These are phyloP conservation scores for Gambusia yucatana DNA, from an alignment of 2,797 vertebrate species.

Conservation along the genomic window DNA sequence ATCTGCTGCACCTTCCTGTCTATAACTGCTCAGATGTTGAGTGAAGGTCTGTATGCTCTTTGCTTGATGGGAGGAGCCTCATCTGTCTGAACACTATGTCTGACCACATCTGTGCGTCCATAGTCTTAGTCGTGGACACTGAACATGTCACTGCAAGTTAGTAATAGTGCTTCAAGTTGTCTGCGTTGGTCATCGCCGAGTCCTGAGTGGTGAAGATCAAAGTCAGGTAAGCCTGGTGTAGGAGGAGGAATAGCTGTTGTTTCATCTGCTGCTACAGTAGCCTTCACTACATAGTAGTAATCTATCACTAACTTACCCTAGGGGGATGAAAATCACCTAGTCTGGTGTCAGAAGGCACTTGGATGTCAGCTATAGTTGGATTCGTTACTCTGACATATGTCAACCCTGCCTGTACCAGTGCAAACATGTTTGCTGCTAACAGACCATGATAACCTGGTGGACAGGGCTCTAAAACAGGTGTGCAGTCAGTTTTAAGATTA, in stretches of 20 bases:
- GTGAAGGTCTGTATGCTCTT: background rate
- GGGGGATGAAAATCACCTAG: conserved; percentile 1
- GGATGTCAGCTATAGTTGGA: background rate
- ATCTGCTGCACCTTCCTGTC: background rate
- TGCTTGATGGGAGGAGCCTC: background rate
- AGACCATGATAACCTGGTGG: background rate
- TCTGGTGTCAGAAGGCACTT: background rate
- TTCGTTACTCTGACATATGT: conserved; percentile 4
- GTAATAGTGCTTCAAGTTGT: conserved; percentile 2
- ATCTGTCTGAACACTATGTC: background rate
- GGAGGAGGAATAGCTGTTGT: background rate
- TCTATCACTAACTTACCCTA: background rate
- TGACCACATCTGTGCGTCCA: background rate
- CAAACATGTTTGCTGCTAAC: conserved; percentile 6
- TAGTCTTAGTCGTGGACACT: background rate
- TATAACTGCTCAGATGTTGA: background rate
- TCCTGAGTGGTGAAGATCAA: conserved; percentile 5
- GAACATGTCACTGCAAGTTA: background rate
- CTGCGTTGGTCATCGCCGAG: background rate
- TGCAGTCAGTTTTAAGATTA: background rate
- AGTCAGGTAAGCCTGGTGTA: background rate
- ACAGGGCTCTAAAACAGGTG: background rate
- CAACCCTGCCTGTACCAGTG: background rate
- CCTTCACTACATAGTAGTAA: background rate
- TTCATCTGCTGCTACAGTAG: background rate